phyloP scores from a whole-genome alignment of 2,113 vertebrate species.

The Herpetotheres cachinnans region DNA sequence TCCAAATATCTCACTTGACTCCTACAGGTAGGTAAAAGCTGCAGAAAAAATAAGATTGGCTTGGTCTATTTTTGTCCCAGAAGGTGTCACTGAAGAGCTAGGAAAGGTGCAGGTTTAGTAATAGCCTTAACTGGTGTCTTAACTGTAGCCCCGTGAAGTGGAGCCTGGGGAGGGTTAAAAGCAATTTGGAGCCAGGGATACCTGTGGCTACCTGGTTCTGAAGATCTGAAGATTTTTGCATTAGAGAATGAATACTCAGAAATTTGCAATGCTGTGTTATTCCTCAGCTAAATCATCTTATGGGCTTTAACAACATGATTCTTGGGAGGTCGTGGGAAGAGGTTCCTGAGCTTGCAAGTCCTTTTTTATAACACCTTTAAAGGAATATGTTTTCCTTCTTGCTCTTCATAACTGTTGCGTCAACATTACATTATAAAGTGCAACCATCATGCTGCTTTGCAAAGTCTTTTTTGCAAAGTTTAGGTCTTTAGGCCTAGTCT shows the following conservation, averaged over 20 bases:
- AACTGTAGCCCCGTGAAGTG: neutral
- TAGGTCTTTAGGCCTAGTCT: neutral
- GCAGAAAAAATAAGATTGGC: neutral
- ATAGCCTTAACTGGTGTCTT: neutral
- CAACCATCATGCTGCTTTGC: neutral
- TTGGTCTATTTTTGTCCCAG: conserved; percentile 25
- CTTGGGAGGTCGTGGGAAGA: neutral
- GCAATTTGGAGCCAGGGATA: neutral
- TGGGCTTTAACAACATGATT: neutral
- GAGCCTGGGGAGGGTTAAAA: neutral
- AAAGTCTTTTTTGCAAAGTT: neutral
- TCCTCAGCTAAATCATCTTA: neutral
- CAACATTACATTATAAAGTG: neutral
- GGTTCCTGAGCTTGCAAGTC: neutral
- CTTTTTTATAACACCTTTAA: neutral
- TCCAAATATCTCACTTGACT: neutral
- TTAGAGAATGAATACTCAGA: neutral
- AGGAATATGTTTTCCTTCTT: neutral
- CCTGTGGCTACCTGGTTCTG: neutral
- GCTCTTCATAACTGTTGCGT: neutral
- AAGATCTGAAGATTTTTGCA: neutral
- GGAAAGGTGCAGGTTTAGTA: neutral
- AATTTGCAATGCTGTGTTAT: neutral
- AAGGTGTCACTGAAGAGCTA: conserved; percentile 63
- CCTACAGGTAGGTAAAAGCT: neutral